Conservation (phyloP, 2,113 vertebrate genomes). For the Oceanodroma tethys region DNA sequence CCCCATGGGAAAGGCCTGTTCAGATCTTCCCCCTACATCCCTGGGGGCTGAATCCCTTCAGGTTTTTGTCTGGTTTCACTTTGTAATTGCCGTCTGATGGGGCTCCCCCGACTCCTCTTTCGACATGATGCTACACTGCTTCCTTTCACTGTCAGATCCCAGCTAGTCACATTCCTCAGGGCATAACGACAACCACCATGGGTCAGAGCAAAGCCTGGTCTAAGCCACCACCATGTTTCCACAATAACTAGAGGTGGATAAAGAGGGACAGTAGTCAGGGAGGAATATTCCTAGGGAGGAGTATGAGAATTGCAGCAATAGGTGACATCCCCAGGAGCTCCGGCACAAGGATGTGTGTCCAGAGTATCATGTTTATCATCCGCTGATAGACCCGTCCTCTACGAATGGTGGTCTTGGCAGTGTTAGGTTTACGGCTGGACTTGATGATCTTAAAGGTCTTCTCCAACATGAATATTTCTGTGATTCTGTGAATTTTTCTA, state of each 20-base stretch:
- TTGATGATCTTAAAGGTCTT: neutral
- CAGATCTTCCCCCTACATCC: neutral
- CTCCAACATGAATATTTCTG: neutral
- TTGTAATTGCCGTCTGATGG: neutral
- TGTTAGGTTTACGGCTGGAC: neutral
- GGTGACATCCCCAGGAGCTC: neutral
- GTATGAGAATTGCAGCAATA: neutral
- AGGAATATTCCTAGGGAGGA: neutral
- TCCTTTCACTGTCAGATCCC: neutral
- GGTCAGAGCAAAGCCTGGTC: neutral
- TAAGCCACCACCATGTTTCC: neutral
- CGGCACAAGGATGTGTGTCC: rapidly evolving
- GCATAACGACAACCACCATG: neutral
- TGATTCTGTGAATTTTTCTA: neutral
- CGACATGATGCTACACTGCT: neutral
- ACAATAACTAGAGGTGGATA: neutral
- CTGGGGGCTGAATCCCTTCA: neutral
- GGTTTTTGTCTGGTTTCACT: neutral
- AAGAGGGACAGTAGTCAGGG: neutral
- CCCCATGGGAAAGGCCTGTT: neutral
- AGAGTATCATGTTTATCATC: neutral
- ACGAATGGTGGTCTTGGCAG: rapidly evolving
- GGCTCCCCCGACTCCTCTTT: neutral
- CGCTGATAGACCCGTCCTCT: too few species aligned
- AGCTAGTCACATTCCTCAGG: neutral